Conservation (phyloP, 2,888 invertebrate genomes). For the Pherbina coryleti region DNA sequence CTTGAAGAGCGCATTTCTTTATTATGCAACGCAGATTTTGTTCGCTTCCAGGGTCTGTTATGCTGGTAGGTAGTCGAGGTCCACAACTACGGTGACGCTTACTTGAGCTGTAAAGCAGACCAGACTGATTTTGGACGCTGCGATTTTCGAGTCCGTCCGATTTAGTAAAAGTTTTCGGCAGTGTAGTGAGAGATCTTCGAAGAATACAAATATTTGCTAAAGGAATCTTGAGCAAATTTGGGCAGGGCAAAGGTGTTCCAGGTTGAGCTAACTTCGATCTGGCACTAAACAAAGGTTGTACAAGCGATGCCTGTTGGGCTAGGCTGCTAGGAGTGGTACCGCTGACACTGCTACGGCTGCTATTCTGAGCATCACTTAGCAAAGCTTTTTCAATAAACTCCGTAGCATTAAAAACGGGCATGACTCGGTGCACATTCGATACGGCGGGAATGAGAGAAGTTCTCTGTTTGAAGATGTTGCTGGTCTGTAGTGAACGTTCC, state of each 20-base stretch:
- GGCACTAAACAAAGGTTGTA: slow-evolving; percentile 13
- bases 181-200: slow-evolving; percentile 56
- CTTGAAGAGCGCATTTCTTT: slow-evolving; percentile 51
- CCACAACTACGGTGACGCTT: slow-evolving; percentile 65
- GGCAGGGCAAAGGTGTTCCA: slow-evolving; percentile 45
- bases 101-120: slow-evolving; percentile 44
- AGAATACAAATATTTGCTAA: slow-evolving; percentile 20
- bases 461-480: slow-evolving; percentile 56
- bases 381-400: slow-evolving; percentile 62
- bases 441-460: slow-evolving; percentile 52
- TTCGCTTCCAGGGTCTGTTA: slow-evolving; percentile 32
- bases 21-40: slow-evolving; percentile 58
- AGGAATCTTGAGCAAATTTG: slow-evolving; percentile 47
- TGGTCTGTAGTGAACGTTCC: slow-evolving; percentile 44
- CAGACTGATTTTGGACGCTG: background rate
- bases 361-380: slow-evolving; percentile 55
- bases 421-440: slow-evolving; percentile 59
- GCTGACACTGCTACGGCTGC: slow-evolving; percentile 53
- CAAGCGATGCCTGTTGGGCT: slow-evolving; percentile 5
- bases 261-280: slow-evolving; percentile 40
- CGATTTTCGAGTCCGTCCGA: slow-evolving; percentile 44
- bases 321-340: slow-evolving; percentile 36
- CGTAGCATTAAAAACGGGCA: slow-evolving; percentile 66
- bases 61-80: slow-evolving; percentile 48
- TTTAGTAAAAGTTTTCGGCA: slow-evolving; percentile 51